Evolutionary conservation across 2,113 vertebrate genomes (phyloP).

Genomic region (Symphodus melops): DNA sequence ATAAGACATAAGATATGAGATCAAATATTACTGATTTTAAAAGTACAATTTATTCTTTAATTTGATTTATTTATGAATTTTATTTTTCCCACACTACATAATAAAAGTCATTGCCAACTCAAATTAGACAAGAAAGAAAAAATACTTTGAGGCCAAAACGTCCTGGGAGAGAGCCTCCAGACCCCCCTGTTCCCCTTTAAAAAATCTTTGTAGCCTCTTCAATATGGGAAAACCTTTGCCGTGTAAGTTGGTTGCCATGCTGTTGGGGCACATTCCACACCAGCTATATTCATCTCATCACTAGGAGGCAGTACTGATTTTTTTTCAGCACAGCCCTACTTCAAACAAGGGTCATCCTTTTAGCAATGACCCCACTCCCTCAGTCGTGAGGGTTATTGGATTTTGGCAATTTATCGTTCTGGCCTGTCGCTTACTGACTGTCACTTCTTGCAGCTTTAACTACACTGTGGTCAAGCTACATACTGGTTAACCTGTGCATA

Average conservation of each 20-base stretch:
- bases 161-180: too few species aligned
- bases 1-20: too few species aligned
- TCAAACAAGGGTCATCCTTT: conserved; percentile 27
- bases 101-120: too few species aligned
- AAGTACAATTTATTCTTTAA: too few species aligned
- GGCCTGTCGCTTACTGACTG: conserved; percentile 32
- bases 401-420: conserved; percentile 32
- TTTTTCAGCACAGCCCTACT: conserved; percentile 16
- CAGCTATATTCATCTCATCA: conserved; percentile 40
- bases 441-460: conserved; percentile 17
- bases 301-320: conserved; percentile 63
- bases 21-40: too few species aligned
- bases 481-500: conserved; percentile 18
- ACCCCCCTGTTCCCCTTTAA: background rate
- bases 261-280: background rate
- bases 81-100: too few species aligned
- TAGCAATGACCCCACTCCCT: conserved; percentile 51
- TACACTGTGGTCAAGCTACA: conserved; percentile 12
- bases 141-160: too few species aligned
- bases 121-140: too few species aligned
- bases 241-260: too few species aligned
- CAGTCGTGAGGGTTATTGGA: conserved; percentile 41
- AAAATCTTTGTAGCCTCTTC: background rate
- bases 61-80: too few species aligned
- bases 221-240: background rate